These are phyloP conservation scores for Drosophila lini DNA, from an alignment of 1,140 invertebrate species.

Conservation along the genomic window DNA sequence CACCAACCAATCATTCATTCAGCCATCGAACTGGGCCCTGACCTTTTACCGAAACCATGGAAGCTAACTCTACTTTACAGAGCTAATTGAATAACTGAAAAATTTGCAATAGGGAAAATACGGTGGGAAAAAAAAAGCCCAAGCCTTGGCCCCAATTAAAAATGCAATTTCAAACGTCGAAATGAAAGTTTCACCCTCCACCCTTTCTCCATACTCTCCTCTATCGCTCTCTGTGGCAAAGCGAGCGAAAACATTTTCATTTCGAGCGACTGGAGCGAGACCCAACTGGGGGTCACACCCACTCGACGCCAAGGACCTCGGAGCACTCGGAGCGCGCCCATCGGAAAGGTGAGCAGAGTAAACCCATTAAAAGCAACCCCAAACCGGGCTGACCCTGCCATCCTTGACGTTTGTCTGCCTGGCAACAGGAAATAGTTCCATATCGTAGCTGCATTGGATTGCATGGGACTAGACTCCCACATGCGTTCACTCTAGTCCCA, in stretches of 20 bases:
- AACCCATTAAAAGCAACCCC: slow-evolving; percentile 50
- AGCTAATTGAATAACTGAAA: slow-evolving; percentile 64
- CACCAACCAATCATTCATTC: slow-evolving; percentile 10
- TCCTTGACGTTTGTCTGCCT: slow-evolving; percentile 49
- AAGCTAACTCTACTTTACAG: slow-evolving; percentile 13
- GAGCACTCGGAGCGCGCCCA: slow-evolving; percentile 37
- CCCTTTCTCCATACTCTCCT: not conserved
- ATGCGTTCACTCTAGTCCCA: slow-evolving; percentile 13
- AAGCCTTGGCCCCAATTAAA: slow-evolving; percentile 66
- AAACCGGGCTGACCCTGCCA: slow-evolving; percentile 11
- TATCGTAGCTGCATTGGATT: slow-evolving; percentile 17
- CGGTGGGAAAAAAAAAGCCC: slow-evolving; percentile 3
- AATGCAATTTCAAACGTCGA: slow-evolving; percentile 59
- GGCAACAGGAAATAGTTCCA: slow-evolving; percentile 54
- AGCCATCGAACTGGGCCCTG: slow-evolving; percentile 13
- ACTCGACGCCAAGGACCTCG: slow-evolving; percentile 25
- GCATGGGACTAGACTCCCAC: slow-evolving; percentile 7
- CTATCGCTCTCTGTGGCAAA: slow-evolving; percentile 14
- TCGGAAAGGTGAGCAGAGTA: slow-evolving; percentile 42
- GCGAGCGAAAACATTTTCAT: slow-evolving; percentile 50
- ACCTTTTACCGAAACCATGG: slow-evolving; percentile 11
- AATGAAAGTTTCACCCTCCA: slow-evolving; percentile 38
- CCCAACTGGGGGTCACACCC: slow-evolving; percentile 49
- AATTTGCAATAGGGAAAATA: slow-evolving; percentile 16
- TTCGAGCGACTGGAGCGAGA: slow-evolving; percentile 31